Evolutionary conservation across 2,113 vertebrate genomes (phyloP), one percentile per base, ranked within the genome.

Genomic region (Tyrannus savana): DNA sequence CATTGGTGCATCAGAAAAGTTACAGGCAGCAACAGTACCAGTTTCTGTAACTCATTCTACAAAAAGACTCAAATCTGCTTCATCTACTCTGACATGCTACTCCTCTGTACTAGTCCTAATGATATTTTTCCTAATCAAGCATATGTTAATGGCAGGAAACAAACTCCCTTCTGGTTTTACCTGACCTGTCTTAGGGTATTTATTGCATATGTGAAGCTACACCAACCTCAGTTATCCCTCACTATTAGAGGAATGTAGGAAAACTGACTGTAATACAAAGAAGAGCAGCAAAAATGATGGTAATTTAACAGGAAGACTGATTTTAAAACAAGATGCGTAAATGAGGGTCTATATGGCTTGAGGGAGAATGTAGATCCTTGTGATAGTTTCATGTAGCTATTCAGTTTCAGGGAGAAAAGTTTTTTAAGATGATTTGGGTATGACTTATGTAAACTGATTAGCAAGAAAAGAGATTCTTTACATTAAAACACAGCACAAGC

Each of bases 1-100:
- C 96, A 94, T 23, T 82, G 80, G 66, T 64, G 53, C 60, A 95
- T 87, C 92, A 89, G 60, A 78, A 87, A 86, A 94, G 86, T 92
- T 94, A 96, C 73, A 72, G 62, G 83, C 79, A 91, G 73, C 35
- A 86, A 80, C 56, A 80, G 44, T n/a, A 77, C 59, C 49, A 46
- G 81, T 64, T 80, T 84, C 76, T 90, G 50, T 79, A 96, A 93
- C 28, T 73, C 66, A 49, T 64, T 73, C 72, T 47, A 60, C 42
- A 84, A 80, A 92, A 90, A 7, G 69, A 53, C 53, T 82, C 41
- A 2, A 77, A 86, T 49, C 33, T 80, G 30, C 47, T 94, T 83
- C 44, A 47, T 63, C 67, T 68, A 46, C n/a, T 72, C 64, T 78
- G 49, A 75, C 37, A 75, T 33, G 19, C 60, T 72, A 27, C 44